Evolutionary conservation across 2,888 invertebrate species (phyloP), one percentile per base, ranked within the genome.

Genomic region (Clitarchus hookeri): DNA sequence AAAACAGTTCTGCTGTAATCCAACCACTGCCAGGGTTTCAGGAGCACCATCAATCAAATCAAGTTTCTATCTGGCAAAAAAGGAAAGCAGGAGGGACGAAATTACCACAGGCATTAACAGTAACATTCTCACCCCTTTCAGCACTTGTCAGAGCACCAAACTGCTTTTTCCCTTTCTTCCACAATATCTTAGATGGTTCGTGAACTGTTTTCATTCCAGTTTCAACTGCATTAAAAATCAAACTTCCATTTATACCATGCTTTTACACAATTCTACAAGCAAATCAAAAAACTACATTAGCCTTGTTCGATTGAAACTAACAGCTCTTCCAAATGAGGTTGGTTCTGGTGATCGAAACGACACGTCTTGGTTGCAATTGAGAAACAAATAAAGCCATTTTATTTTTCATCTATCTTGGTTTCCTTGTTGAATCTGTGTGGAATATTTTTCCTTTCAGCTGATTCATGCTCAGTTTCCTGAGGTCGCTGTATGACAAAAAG

Each of bases 101-200:
- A 65, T 65, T 65, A 65, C 65, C 65, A 65, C 65, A 65, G 65
- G 65, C 65, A 65, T 65, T 65, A 65, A 65, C 65, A 23, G 65
- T 65, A 23, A 65, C n/a, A 6, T 65, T 23, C 8, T 65, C 16
- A n/a, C 23, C 65, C 65, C n/a, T 65, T 65, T 65, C 65, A n/a
- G 65, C 65, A 23, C 65, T 65, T 65, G 65, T 65, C 65, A 65
- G 65, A 23, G 65, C 65, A 65, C 65, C 65, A 65, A 65, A 0
- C 65, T 6, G 65, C n/a, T 65, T 65, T 65, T 9, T 65, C 6
- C 65, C n/a, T 23, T 65, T 65, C 23, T 65, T 65, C 16, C 65
- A 0, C 65, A 65, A 65, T 65, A 65, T 23, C n/a, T 65, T 65
- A 23, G 19, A 65, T 23, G 19, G 65, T 65, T 65, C 1, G 65